A percentile compares a stretch with the other conserved stretches of the same genome.
phyloP scores from a whole-genome alignment of 2,113 vertebrate species.

The Noctilio leporinus region DNA sequence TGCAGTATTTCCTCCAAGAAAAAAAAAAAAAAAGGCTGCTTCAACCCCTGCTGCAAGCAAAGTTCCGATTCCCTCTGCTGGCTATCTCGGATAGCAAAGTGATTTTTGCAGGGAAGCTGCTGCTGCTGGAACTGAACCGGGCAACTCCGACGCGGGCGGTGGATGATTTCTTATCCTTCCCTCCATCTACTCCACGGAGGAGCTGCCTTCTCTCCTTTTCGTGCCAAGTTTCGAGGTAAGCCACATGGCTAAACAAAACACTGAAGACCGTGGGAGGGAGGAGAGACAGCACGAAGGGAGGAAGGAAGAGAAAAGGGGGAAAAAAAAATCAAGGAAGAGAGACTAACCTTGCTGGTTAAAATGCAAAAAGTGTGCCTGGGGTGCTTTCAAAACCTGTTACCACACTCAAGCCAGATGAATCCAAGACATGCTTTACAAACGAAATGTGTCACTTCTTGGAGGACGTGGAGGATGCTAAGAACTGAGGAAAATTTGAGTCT shows the following conservation, averaged over 20 bases:
- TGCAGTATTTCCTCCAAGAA: slow-evolving; percentile 88
- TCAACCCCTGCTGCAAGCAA: slow-evolving; percentile 75
- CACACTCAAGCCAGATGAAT: neutral
- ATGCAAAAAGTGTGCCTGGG: neutral
- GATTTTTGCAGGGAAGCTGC: slow-evolving; percentile 47
- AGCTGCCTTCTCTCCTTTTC: neutral
- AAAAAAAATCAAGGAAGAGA: slow-evolving; percentile 18
- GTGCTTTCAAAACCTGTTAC: slow-evolving; percentile 33
- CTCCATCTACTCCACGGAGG: neutral
- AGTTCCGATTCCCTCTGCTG: slow-evolving; percentile 87
- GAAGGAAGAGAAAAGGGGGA: neutral
- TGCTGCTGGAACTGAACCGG: slow-evolving; percentile 18
- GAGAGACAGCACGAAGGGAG: slow-evolving; percentile 32
- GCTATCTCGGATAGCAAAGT: slow-evolving; percentile 73
- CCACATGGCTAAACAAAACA: neutral
- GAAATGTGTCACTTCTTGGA: slow-evolving; percentile 2
- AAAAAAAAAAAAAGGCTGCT: slow-evolving; percentile 64
- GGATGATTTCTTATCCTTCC: slow-evolving; percentile 11
- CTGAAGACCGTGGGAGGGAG: slow-evolving; percentile 20
- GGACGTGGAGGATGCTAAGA: neutral
- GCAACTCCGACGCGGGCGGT: neutral
- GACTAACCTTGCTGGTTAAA: neutral
- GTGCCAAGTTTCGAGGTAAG: slow-evolving; percentile 56
- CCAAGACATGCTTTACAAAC: slow-evolving; percentile 1
- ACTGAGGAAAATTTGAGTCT: neutral